These are phyloP conservation scores for Diplodus sargus DNA, from an alignment of 2,797 vertebrate genomes.

Conservation along the genomic window DNA sequence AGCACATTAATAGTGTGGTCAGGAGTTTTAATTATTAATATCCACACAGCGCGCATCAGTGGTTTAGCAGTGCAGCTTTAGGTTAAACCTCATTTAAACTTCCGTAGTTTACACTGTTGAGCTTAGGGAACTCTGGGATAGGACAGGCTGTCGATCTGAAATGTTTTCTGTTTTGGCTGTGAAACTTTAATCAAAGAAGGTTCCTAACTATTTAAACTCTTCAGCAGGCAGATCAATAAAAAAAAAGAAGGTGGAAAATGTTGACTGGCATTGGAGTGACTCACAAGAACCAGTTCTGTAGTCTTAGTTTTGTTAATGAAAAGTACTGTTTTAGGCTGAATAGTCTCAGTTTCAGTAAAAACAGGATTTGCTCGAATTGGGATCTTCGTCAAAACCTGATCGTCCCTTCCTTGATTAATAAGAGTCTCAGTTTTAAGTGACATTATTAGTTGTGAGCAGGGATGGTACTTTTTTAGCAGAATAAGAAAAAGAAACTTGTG, in stretches of 20 bases:
- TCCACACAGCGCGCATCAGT: neutral
- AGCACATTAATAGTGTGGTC: slow-evolving; percentile 7
- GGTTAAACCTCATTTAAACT: slow-evolving; percentile 30
- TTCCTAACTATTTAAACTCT: no score
- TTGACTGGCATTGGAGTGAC: no score
- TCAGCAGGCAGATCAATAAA: no score
- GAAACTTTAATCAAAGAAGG: no score
- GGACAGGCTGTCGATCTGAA: neutral
- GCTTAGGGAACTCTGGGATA: neutral
- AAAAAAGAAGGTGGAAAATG: no score
- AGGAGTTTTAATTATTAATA: slow-evolving; percentile 38
- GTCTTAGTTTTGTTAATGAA: neutral
- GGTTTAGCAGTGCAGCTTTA: neutral
- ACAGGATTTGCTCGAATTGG: neutral
- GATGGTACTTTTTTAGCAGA: neutral
- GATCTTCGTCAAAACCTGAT: neutral
- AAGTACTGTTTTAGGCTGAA: neutral
- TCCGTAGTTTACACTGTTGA: neutral
- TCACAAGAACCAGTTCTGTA: no score
- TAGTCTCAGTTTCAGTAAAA: neutral
- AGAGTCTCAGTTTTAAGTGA: neutral
- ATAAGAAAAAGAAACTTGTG: neutral
- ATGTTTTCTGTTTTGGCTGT: no score
- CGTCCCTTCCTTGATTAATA: neutral
- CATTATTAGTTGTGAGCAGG: neutral